Evolutionary conservation across 2,888 invertebrate species (phyloP).

Genomic region (Schrankia costaestrigalis): DNA sequence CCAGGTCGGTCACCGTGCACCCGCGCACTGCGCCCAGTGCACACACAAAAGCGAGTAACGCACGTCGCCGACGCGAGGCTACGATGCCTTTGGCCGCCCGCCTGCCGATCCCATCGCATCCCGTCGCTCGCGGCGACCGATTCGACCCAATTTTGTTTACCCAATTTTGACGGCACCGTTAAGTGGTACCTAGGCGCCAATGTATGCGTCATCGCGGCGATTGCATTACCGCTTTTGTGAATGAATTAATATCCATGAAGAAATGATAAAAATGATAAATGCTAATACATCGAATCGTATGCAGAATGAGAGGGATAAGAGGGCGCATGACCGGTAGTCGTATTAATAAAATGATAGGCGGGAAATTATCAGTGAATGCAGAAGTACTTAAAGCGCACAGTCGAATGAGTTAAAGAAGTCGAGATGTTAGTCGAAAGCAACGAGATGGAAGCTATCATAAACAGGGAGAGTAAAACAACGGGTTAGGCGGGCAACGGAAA

Average conservation of each 20-base stretch:
- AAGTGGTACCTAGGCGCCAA: constrained; percentile 43
- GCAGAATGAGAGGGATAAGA: constrained; percentile 51
- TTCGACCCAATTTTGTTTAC: constrained; percentile 46
- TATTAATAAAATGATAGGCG: constrained; percentile 49
- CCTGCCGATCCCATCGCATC: constrained; percentile 48
- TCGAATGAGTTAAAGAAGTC: constrained; percentile 57
- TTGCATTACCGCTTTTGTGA: constrained; percentile 81
- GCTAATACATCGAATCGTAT: constrained; percentile 58
- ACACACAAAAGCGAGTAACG: constrained; percentile 81
- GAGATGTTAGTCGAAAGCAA: constrained; percentile 76
- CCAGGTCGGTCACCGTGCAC: constrained; percentile 73
- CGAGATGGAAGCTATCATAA: constrained; percentile 70
- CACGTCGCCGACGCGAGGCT: constrained; percentile 71
- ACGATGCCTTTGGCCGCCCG: constrained; percentile 42
- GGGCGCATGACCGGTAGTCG: constrained; percentile 52
- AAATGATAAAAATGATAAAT: constrained; percentile 66
- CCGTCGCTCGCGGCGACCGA: constrained; percentile 34
- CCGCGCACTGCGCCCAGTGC: constrained; percentile 79
- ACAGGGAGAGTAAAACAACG: constrained; percentile 63
- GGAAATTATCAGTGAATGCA: constrained; percentile 58
- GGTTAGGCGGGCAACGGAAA: constrained; percentile 77
- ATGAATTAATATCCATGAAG: constrained; percentile 76
- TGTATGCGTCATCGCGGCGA: constrained; percentile 71
- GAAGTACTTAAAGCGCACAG: constrained; percentile 71
- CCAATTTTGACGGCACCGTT: constrained; percentile 54